phyloP scores from a whole-genome alignment of 2,113 vertebrate genomes.

The Todiramphus chloris region DNA sequence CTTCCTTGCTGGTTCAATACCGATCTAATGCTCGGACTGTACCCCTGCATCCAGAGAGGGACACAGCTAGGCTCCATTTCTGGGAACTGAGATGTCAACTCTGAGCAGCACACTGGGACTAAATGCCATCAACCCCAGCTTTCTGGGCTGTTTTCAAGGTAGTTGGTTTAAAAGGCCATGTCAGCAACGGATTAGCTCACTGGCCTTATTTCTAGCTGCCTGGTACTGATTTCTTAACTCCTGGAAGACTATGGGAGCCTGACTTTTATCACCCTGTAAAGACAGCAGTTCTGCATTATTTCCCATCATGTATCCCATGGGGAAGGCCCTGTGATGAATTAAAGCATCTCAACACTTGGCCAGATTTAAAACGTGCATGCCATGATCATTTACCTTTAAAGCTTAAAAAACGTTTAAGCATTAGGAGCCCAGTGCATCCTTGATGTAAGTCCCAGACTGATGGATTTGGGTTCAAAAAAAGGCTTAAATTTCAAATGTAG shows the following conservation, averaged over 20 bases:
- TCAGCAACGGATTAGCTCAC: not conserved
- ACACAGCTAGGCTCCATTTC: not conserved
- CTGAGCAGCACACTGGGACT: not conserved
- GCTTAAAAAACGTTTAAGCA: not conserved
- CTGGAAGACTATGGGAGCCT: not conserved
- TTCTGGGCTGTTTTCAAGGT: not conserved
- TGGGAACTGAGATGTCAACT: not conserved
- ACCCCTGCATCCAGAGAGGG: not conserved
- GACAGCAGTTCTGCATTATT: not conserved
- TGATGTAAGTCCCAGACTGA: not conserved
- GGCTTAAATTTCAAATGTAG: not conserved
- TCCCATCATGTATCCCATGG: not conserved
- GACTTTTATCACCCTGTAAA: not conserved
- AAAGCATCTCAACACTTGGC: not conserved
- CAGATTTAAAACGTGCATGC: not conserved
- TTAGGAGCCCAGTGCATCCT: not conserved
- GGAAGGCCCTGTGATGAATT: not conserved
- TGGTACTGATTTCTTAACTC: not conserved
- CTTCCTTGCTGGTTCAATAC: not conserved
- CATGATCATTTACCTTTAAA: not conserved
- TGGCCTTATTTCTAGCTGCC: not conserved
- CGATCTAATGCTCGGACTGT: fast-evolving
- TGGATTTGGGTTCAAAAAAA: not conserved
- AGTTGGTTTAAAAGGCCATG: not conserved
- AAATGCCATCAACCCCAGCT: not conserved